Base-by-base conservation (phyloP, 2,113 vertebrate genomes). In the Lasiurus cinereus region DNA sequence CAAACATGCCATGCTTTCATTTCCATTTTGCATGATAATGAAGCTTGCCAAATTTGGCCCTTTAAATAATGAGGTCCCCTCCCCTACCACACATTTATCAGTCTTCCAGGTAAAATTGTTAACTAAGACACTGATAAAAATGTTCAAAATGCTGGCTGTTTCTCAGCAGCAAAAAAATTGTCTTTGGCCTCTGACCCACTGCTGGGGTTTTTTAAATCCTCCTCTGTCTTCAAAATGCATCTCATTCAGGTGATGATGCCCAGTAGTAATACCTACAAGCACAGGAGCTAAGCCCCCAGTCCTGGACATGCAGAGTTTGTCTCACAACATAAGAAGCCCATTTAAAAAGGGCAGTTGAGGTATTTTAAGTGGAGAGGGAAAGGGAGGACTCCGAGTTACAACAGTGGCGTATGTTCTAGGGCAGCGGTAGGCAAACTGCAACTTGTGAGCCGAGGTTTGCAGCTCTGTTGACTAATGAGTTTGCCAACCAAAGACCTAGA, bases 61-160 rank as follows among this genome's bases (percentile, higher is more conserved):
- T 97, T 96, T 72, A 95, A 98, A 95, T 95, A 64, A 96, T 3
- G 69, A 98, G 90, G 83, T 84, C 93, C 96, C 82, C 92, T 84
- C 93, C 96, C 82, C 92, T 97, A 87, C 48, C 22, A 3, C 77
- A 92, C 19, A 1, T 86, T 97, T 97, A 97, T 97, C 98, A 94
- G 96, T 50, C 74, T 69, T 97, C 84, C 84, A 64, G 76, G 95
- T 89, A 94, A 62, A 62, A 98, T 48, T 56, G 77, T 0, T 97
- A 95, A 91, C 95, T 96, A 96, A 97, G 94, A 96, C 91, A 95
- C 88, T 1, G 64, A 93, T 96, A 97, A 97, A 96, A 97, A 97
- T 66, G 91, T 96, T 93, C 96, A 88, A 97, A 97, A 97, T 89
- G 96, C 96, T 93, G 94, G 96, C 91, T 96, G 90, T 72, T 96